Base-by-base conservation (phyloP, 2,797 vertebrate genomes). In the Brachymystax lenok region DNA sequence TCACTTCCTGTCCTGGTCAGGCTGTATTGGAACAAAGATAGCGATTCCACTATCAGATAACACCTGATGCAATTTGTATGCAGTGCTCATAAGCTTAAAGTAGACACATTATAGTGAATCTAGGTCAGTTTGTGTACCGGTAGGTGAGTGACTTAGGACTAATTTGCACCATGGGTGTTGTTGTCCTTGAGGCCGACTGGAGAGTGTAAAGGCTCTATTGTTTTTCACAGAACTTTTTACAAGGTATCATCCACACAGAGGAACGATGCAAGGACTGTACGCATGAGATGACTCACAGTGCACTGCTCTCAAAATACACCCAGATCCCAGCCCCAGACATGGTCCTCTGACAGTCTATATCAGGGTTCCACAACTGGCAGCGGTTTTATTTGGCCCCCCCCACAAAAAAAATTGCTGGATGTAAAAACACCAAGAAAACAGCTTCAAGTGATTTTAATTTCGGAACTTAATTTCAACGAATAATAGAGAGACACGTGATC, bases 261-360 rank as follows among this genome's bases (percentile, higher is more conserved):
- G 28, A 67, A 33, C 24, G 24, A 67, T 21, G 14, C 10, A 1
- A 59, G 19, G 54, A 59, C 54, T 19, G 54, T 19, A 5, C 1
- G 54, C 81, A 30, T n/a, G 64, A 71, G 46, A 71, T 74, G 76
- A 85, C 84, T 86, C 80, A 13, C 81, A 81, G 85, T 51, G 71
- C 71, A 71, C 74, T 8, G 71, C 73, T 84, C 79, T 78, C 21
- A 83, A 86, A 89, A 86, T 86, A 89, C 83, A 84, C 61, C 52
- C 70, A 76, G 73, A 77, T 82, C 61, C 54, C 66, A 71, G 72
- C 77, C 35, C 35, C 14, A 1, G 0, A 68, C 33, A 14, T 30
- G 21, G 2, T n/a, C 56, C 2, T 21, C 19, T 12, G 6, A 21
- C 21, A 21, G n/a, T n/a, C 56, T 61, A n/a, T 19, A 7, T 59